Evolutionary conservation across 2,113 vertebrate species (phyloP).

Genomic region (Illadopsis cleaveri): DNA sequence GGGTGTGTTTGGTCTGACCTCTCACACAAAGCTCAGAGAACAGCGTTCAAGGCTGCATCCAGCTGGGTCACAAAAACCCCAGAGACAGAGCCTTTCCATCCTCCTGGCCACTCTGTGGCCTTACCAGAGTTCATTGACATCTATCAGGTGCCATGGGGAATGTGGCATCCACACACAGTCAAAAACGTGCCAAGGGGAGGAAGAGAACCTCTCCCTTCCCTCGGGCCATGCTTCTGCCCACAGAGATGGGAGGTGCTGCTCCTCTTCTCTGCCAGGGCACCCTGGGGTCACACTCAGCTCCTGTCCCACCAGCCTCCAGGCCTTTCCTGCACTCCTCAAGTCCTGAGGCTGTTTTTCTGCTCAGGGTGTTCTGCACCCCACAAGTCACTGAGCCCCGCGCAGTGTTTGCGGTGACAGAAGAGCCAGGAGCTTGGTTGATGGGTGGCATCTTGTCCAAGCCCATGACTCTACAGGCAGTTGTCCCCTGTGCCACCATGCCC

Average conservation of each 20-base stretch:
- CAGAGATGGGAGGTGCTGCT: neutral
- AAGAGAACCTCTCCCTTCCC: neutral
- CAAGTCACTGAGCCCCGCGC: rapidly evolving
- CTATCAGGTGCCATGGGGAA: neutral
- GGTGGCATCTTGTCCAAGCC: rapidly evolving
- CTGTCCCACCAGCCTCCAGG: neutral
- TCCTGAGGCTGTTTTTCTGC: neutral
- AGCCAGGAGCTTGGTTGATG: neutral
- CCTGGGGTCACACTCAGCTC: neutral
- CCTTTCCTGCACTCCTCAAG: rapidly evolving
- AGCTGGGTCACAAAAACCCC: neutral
- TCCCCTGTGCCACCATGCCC: no score
- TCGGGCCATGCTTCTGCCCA: rapidly evolving
- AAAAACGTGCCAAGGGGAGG: rapidly evolving
- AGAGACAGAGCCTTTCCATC: rapidly evolving
- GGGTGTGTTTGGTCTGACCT: neutral
- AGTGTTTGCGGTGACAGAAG: rapidly evolving
- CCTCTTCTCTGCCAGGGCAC: neutral
- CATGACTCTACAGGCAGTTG: rapidly evolving
- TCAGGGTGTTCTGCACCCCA: neutral
- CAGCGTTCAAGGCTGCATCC: rapidly evolving
- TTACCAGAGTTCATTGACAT: neutral
- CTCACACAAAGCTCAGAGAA: neutral
- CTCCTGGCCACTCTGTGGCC: neutral
- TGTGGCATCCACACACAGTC: rapidly evolving